Evolutionary conservation across 1,140 invertebrate genomes (phyloP), one percentile per base, ranked within the genome.

Genomic region (Phenacoccus solenopsis): DNA sequence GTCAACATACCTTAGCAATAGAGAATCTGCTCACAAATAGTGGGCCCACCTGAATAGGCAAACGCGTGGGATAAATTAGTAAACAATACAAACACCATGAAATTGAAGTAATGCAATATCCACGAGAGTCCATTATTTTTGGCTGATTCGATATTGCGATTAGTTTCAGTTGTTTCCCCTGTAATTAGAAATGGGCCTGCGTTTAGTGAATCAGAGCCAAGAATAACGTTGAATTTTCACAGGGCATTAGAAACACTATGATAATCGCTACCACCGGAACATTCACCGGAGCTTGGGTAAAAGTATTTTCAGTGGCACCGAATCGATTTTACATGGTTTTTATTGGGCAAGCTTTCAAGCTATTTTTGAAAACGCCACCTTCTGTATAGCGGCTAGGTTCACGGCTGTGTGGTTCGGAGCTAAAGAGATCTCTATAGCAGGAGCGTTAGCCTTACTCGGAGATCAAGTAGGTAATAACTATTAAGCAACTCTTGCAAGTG

Each of bases 401-500:
- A 64, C 59, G 9, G 59, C 59, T 24, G 25, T 64, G 25, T 64
- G 59, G 59, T 64, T 64, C 25, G 59, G 59, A 5, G 59, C 59
- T 1, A 24, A 64, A 10, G 59, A 64, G 21, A 64, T 64, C 16
- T 64, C 59, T 22, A 24, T 24, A 10, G 59, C 59, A 5, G 59
- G 59, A 25, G 59, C 59, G 25, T 10, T 64, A 9, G 59, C 59
- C 25, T 64, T 64, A 64, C 25, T 64, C 25, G 59, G 59, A 64
- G 59, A 64, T 64, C 59, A 64, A 64, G 59, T 64, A 64, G 25
- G 25, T 49, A 49, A 49, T 49, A 49, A n/a, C n/a, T n/a, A n/a
- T n/a, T n/a, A n/a, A n/a, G n/a, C n/a, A n/a, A n/a, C n/a, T n/a
- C n/a, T n/a, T n/a, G n/a, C n/a, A n/a, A n/a, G n/a, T n/a, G n/a